phyloP scores from a whole-genome alignment of 2,888 invertebrate genomes.

The Hylaea fasciaria region DNA sequence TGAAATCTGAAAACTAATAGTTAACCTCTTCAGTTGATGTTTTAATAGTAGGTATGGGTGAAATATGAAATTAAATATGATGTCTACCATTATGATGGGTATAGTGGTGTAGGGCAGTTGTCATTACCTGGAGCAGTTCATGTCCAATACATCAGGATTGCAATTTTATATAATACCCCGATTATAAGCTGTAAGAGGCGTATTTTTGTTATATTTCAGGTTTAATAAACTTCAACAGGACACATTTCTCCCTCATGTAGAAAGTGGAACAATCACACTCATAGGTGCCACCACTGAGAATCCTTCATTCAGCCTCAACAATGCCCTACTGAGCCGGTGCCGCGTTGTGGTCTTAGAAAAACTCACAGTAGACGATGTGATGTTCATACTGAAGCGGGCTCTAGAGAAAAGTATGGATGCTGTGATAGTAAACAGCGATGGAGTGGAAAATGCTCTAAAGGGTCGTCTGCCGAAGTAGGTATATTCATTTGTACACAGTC shows the following conservation, averaged over 20 bases:
- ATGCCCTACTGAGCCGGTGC: conserved; percentile 91
- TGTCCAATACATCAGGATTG: no score
- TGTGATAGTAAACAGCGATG: conserved; percentile 55
- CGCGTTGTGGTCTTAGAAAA: conserved; percentile 91
- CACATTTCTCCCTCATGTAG: conserved; percentile 91
- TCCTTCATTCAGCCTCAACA: conserved; percentile 93
- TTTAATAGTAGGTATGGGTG: no score
- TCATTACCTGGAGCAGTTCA: no score
- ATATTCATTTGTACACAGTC: no score
- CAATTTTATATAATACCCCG: no score
- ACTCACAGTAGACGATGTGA: conserved; percentile 84
- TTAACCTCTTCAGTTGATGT: no score
- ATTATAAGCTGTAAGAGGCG: no score
- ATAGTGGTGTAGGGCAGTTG: no score
- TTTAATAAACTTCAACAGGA: conserved; percentile 95
- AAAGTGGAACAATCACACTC: conserved; percentile 90
- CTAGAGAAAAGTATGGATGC: conserved; percentile 64
- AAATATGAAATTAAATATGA: no score
- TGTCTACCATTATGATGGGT: no score
- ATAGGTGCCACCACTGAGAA: conserved; percentile 95
- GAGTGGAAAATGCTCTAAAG: conserved; percentile 41
- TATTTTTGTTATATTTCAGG: conserved; percentile 59
- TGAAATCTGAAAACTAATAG: no score
- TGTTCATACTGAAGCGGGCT: conserved; percentile 86
- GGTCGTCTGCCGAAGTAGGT: conserved; percentile 56